Base-by-base conservation (phyloP, 2,113 vertebrate genomes). In the Tympanuchus pallidicinctus region DNA sequence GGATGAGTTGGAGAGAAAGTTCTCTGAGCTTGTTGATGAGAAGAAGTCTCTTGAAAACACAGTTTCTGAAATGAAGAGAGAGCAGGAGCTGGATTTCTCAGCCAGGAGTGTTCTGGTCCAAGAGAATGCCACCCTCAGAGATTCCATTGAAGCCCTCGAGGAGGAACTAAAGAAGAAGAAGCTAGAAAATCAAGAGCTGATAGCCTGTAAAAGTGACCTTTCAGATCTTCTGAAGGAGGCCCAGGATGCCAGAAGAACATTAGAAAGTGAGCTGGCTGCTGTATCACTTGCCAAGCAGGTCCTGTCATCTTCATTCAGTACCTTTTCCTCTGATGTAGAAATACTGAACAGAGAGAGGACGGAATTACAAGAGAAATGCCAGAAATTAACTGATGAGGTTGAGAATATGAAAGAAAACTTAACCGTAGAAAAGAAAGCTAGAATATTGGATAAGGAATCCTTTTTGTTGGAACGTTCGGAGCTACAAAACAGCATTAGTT, bases 11-110 rank as follows among this genome's bases (percentile, higher is more conserved):
- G 98, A 99, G 90, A 96, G 92, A 27, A 97, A 94, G 5, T 92
- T 97, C 6, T 94, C 96, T 20, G 97, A 98, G 86, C 97, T 99
- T 60, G 97, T 98, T 16, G 96, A 96, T 40, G 97, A 98, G 76
- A 97, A 94, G 75, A 96, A 98, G 38, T 92, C 78, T 73, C 95
- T 98, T 82, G 70, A 95, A 75, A 96, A 94, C 24, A 95, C 97
- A n/a, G 43, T 98, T 16, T 97, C 93, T 52, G 98, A 98, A 38
- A 83, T 98, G 12, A 98, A 97, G 85, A 98, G 96, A 59, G 98
- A 98, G 56, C 93, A 56, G 3, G 97, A 98, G 19, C 97, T 97
- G 80, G 94, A 97, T 10, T 9, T 97, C 11, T 97, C 95, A 0
- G 97, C 97, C 86, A 97, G 93, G 81, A 94, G 88, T 17, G 52